Evolutionary conservation across 1,140 invertebrate species (phyloP).

Genomic region (Formica selysi): DNA sequence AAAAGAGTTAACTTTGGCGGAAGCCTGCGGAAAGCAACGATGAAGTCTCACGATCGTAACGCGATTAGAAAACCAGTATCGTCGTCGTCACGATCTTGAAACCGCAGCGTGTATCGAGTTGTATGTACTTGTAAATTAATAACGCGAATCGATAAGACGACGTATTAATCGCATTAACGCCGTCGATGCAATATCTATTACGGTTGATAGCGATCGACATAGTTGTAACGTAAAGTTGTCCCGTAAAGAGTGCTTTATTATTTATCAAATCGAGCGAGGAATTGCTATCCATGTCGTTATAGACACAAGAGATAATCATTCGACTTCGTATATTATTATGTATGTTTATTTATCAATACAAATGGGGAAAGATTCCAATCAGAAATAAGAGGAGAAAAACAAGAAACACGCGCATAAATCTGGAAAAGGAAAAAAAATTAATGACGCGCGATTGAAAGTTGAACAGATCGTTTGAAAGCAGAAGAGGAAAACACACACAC

Average conservation of each 20-base stretch:
- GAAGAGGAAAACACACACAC: too few relatives aligned
- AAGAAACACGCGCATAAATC: too few relatives aligned
- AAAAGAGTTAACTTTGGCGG: conserved; percentile 34
- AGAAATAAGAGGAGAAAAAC: too few relatives aligned
- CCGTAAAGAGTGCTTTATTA: conserved; percentile 34
- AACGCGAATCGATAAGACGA: conserved; percentile 48
- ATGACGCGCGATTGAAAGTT: too few relatives aligned
- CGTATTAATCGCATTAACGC: conserved; percentile 39
- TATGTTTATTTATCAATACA: too few relatives aligned
- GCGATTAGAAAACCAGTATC: conserved; percentile 51
- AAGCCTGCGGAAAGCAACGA: conserved; percentile 46
- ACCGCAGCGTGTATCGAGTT: neutral
- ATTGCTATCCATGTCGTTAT: neutral
- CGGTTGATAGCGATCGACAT: conserved; percentile 31
- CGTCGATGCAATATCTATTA: conserved; percentile 27
- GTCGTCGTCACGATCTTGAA: conserved; percentile 21
- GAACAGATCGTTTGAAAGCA: too few relatives aligned
- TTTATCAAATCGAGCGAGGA: conserved; percentile 36
- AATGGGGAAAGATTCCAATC: too few relatives aligned
- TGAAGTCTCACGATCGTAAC: conserved; percentile 46
- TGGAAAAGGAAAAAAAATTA: too few relatives aligned
- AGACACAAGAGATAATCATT: neutral
- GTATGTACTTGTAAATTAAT: conserved; percentile 48
- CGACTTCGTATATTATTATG: neutral
- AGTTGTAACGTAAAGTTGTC: conserved; percentile 38